Conservation (phyloP, 2,888 invertebrate species). For the Campoplex capitator region DNA sequence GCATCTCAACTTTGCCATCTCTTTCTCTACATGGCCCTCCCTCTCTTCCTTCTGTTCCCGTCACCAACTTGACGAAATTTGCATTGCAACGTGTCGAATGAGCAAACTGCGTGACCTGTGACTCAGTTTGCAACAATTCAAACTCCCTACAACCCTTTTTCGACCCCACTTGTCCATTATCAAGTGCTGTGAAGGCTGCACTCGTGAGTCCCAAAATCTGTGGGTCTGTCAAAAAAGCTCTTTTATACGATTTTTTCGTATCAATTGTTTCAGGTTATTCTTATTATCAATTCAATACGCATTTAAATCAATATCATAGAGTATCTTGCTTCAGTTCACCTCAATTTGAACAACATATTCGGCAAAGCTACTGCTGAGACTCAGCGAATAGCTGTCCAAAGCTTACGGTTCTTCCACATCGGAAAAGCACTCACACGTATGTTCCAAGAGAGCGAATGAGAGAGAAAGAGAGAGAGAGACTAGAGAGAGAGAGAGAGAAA, state of each 20-base stretch:
- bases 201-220: not conserved
- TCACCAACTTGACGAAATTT: conserved; percentile 75
- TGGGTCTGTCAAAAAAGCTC: not conserved
- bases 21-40: not conserved
- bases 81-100: conserved; percentile 79
- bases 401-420: not conserved
- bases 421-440: not conserved
- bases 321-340: not conserved
- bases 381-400: conserved; percentile 23
- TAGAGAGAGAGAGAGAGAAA: not conserved
- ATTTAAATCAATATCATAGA: not conserved
- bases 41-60: not conserved
- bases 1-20: conserved; percentile 69
- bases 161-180: not conserved
- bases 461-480: not conserved
- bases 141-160: not conserved
- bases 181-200: not conserved
- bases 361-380: not conserved
- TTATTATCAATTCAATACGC: not conserved
- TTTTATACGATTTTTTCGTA: not conserved
- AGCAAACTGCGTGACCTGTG: conserved; percentile 32
- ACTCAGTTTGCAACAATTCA: not conserved
- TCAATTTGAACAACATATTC: not conserved
- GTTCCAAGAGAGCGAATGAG: not conserved
- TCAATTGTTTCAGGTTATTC: not conserved